Percentiles rank a stretch among this genome's conserved stretches.
phyloP scores from a whole-genome alignment of 2,888 invertebrate species.

The Thymelicus sylvestris region DNA sequence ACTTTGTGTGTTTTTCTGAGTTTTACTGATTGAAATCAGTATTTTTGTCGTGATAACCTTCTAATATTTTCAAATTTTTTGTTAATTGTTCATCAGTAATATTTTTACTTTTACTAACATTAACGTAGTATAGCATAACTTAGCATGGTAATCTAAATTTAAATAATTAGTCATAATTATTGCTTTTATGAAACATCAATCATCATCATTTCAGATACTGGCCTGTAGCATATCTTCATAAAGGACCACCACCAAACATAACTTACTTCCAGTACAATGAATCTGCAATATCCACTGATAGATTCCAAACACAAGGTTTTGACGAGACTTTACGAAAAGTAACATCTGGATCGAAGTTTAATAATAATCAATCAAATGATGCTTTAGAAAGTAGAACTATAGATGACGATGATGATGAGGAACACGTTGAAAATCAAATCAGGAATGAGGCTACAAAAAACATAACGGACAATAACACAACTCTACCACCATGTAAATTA shows the following conservation, averaged over 20 bases:
- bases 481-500: conserved; percentile 38
- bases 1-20: too few relatives aligned
- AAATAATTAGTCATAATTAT: background rate
- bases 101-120: too few relatives aligned
- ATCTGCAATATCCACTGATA: conserved; percentile 48
- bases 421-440: conserved; percentile 20
- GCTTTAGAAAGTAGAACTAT: conserved; percentile 44
- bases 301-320: conserved; percentile 28
- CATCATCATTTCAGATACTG: conserved; percentile 80
- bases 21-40: too few relatives aligned
- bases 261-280: conserved; percentile 82
- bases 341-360: conserved; percentile 19
- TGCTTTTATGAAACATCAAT: background rate
- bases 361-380: conserved; percentile 28
- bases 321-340: conserved; percentile 4
- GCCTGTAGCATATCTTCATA: conserved; percentile 93
- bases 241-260: conserved; percentile 91
- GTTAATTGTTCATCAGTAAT: too few relatives aligned
- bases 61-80: too few relatives aligned
- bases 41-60: too few relatives aligned
- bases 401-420: conserved; percentile 48
- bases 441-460: conserved; percentile 67
- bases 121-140: too few relatives aligned
- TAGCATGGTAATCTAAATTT: too few relatives aligned
- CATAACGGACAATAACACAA: conserved; percentile 50